Base-by-base conservation (phyloP, 2,797 vertebrate genomes). In the Bucorvus abyssinicus region DNA sequence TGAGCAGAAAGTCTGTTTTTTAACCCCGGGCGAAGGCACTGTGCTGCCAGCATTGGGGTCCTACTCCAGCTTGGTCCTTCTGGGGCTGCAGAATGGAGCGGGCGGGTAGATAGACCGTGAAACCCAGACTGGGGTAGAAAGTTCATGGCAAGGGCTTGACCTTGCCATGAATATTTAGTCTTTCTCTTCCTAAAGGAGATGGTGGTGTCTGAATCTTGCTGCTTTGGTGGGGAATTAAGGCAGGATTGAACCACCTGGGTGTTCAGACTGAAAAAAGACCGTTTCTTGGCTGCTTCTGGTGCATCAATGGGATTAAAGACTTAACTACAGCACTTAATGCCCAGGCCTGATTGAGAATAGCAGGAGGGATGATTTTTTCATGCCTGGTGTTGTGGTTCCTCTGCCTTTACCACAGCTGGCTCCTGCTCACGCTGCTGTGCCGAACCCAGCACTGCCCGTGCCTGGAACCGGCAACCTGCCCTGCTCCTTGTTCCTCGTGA, bases 51-150 rank as follows among this genome's bases (percentile, higher is more conserved):
- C 0, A 0, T 2, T 38, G 34, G 52, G 53, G 20, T 6, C 17
- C 38, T 7, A 6, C 14, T 74, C 42, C 26, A 1, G 3, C 68
- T 56, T 1, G 0, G 47, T 78, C 57, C 10, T 76, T 63, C 50
- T 55, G 7, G 49, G 40, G 14, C 3, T 71, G 42, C 26, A 26
- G 36, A 23, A 2, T 57, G 55, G 38, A 0, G 0, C 30, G 34
- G 0, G 1, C 0, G 4, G 17, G 61, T 26, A 52, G 74, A 32
- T 0, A 6, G 60, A 32, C 32, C 7, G 3, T 40, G 49, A 83
- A 77, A 75, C 42, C 26, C 4, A 53, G 65, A 3, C 29, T n/a
- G n/a, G 50, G 21, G 19, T 24, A 34, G 56, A 67, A 74, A 70
- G 22, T 65, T 83, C 8, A 4, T 6, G 34, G 49, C 44, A 47